Conservation (phyloP, 2,888 invertebrate species). For the Drosophila meridiana region DNA sequence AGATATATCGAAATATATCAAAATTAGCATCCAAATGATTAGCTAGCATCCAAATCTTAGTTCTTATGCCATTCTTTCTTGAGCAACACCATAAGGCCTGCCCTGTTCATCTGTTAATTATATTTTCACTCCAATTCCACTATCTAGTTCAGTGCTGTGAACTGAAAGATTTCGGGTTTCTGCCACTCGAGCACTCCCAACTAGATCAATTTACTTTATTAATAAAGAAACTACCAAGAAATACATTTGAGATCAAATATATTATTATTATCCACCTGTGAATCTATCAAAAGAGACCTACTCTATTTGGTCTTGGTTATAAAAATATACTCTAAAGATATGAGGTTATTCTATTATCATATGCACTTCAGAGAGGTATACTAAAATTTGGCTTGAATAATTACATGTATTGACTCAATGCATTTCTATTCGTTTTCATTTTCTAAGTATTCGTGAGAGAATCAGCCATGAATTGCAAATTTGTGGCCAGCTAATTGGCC, state of each 20-base stretch:
- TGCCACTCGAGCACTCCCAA: not conserved
- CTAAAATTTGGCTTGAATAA: too few relatives aligned
- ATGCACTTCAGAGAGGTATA: not conserved
- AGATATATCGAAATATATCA: too few relatives aligned
- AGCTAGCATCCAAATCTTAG: too few relatives aligned
- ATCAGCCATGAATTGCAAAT: not conserved
- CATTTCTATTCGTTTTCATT: not conserved
- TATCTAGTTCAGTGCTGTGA: too few relatives aligned
- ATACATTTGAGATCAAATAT: not conserved
- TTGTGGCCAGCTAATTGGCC: conserved; percentile 3
- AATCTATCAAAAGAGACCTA: not conserved
- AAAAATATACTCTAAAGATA: too few relatives aligned
- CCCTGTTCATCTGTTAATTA: not conserved
- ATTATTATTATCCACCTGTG: not conserved
- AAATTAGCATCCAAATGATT: too few relatives aligned
- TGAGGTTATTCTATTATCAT: not conserved
- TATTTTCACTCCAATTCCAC: not conserved
- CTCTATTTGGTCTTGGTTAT: not conserved
- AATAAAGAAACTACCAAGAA: not conserved
- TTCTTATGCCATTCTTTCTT: too few relatives aligned
- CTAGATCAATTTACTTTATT: not conserved
- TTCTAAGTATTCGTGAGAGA: not conserved
- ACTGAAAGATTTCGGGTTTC: not conserved
- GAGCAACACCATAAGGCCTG: too few relatives aligned
- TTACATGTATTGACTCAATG: not conserved